phyloP scores from a whole-genome alignment of 2,888 invertebrate species.

The Byasa hedistus region DNA sequence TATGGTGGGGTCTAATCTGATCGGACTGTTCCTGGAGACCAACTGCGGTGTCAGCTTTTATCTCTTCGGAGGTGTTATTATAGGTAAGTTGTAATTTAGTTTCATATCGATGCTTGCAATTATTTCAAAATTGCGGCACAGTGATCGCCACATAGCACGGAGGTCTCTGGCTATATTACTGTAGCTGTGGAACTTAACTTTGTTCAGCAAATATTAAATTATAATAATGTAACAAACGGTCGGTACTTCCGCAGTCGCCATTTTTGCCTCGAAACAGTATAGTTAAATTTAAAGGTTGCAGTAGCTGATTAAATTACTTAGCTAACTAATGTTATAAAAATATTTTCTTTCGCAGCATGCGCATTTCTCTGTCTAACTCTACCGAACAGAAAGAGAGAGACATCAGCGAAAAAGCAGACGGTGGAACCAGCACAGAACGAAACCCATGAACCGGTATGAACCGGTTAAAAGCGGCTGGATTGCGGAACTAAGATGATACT shows the following conservation, averaged over 20 bases:
- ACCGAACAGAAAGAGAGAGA: constrained; percentile 51
- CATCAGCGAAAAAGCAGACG: constrained; percentile 42
- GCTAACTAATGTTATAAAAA: no score
- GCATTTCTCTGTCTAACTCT: constrained; percentile 61
- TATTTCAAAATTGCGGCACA: no score
- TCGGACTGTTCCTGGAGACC: constrained; percentile 81
- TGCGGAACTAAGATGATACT: constrained; percentile 8
- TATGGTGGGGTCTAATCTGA: constrained; percentile 82
- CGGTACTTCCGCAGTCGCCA: no score
- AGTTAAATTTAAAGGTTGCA: no score
- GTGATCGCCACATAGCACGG: no score
- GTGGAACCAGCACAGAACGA: constrained; percentile 55
- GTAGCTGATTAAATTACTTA: no score
- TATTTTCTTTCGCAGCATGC: constrained; percentile 53
- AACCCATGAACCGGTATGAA: constrained; percentile 72
- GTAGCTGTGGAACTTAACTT: no score
- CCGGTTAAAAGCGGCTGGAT: constrained; percentile 26
- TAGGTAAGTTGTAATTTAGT: constrained; percentile 46
- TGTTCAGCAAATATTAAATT: no score
- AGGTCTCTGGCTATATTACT: no score
- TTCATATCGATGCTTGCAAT: background rate
- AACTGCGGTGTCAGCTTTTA: constrained; percentile 83
- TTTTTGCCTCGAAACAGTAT: no score
- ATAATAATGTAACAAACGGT: no score
- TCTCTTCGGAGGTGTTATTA: constrained; percentile 76